Percentiles rank a stretch among this genome's conserved stretches.
Conservation (phyloP, 2,797 vertebrate species). For the Vireo griseus region DNA sequence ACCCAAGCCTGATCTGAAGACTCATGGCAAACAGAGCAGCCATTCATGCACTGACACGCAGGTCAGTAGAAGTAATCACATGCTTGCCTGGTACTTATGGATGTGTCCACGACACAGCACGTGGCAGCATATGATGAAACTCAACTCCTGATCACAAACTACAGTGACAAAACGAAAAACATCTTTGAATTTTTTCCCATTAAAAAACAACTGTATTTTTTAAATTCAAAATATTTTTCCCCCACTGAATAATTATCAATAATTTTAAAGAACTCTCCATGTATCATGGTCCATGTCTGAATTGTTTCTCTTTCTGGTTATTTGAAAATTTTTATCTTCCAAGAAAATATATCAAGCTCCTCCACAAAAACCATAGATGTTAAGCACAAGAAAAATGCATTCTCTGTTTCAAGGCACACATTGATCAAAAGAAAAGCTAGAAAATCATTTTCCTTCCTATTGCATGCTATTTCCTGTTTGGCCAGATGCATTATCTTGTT, state of each 20-base stretch:
- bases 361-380: neutral
- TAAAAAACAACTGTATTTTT: neutral
- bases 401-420: neutral
- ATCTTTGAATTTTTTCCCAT: neutral
- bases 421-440: neutral
- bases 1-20: conserved; percentile 23
- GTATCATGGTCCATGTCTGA: neutral
- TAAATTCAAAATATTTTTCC: neutral
- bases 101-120: neutral
- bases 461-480: neutral
- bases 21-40: conserved; percentile 21
- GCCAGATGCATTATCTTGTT: neutral
- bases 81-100: neutral
- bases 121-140: neutral
- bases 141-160: neutral
- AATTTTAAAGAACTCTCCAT: neutral
- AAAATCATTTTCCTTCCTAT: neutral
- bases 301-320: neutral
- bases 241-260: neutral
- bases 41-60: conserved; percentile 22
- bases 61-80: conserved; percentile 41
- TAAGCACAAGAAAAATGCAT: neutral
- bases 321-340: neutral
- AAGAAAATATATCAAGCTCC: neutral
- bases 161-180: neutral